Percentiles rank a stretch among this genome's conserved stretches.
These are phyloP conservation scores for Heterotilapia buettikoferi DNA, from an alignment of 2,113 vertebrate species.

Conservation along the genomic window DNA sequence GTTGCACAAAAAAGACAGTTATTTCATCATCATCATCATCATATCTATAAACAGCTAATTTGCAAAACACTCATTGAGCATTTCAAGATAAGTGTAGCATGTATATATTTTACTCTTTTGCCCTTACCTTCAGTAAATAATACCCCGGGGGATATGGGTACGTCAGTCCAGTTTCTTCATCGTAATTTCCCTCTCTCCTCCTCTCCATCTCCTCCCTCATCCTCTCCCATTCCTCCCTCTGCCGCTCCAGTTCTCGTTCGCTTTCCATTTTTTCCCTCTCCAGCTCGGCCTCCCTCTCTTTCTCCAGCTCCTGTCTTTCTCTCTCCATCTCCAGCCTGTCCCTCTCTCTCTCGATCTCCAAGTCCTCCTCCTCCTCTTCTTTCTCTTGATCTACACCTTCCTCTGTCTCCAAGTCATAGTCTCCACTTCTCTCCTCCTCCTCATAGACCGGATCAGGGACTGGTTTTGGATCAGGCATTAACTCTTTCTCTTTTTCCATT, in stretches of 20 bases:
- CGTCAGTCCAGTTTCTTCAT: constrained; percentile 37
- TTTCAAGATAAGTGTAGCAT: background rate
- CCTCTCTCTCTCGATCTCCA: constrained; percentile 30
- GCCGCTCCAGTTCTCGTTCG: constrained; percentile 15
- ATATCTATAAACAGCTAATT: background rate
- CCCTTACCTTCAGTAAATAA: constrained; percentile 64
- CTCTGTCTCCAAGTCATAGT: constrained; percentile 43
- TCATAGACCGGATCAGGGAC: constrained; percentile 12
- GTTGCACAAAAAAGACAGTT: background rate
- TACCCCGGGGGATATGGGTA: constrained; percentile 56
- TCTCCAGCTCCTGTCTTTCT: constrained; percentile 28
- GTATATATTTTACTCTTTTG: background rate
- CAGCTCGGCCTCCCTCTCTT: background rate
- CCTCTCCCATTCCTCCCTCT: constrained; percentile 50
- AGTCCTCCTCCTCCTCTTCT: constrained; percentile 24
- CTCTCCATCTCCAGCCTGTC: constrained; percentile 50
- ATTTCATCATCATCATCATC: background rate
- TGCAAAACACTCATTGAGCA: background rate
- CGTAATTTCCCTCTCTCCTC: constrained; percentile 21
- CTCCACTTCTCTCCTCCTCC: constrained; percentile 56
- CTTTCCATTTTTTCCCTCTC: constrained; percentile 10
- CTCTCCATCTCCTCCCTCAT: constrained; percentile 52
- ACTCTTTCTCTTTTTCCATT: background rate
- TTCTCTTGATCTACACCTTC: constrained; percentile 56
- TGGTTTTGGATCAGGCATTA: background rate